These are phyloP conservation scores for Balearica regulorum DNA, from an alignment of 2,797 vertebrate species.

Conservation along the genomic window DNA sequence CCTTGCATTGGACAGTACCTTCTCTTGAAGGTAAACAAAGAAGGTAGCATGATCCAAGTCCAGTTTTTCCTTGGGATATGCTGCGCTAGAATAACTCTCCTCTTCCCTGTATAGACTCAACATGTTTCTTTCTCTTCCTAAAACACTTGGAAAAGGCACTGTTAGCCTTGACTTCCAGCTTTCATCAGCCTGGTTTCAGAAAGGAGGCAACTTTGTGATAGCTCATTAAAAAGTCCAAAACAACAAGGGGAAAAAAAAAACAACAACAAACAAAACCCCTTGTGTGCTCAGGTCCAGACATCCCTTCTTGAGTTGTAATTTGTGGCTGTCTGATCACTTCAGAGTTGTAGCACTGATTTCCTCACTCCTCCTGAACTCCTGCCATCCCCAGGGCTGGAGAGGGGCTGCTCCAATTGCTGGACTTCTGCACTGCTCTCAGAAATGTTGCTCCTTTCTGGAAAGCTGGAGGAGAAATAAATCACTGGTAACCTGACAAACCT, in stretches of 20 bases:
- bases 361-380: neutral
- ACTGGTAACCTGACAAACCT: neutral
- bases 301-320: neutral
- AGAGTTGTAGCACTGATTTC: neutral
- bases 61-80: neutral
- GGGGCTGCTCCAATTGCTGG: neutral
- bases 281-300: neutral
- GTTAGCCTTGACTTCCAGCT: neutral
- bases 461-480: neutral
- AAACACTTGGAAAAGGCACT: neutral
- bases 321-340: slow-evolving; percentile 29
- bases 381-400: neutral
- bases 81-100: neutral
- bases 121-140: neutral
- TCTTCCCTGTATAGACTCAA: neutral
- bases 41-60: neutral
- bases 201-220: neutral
- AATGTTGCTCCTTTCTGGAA: neutral
- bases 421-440: neutral
- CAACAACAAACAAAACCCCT: neutral
- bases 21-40: neutral
- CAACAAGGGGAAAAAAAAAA: neutral
- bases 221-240: neutral
- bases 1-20: neutral
- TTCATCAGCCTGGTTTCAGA: neutral